Evolutionary conservation across 2,888 invertebrate genomes (phyloP).

Genomic region (Brachyptera risi): DNA sequence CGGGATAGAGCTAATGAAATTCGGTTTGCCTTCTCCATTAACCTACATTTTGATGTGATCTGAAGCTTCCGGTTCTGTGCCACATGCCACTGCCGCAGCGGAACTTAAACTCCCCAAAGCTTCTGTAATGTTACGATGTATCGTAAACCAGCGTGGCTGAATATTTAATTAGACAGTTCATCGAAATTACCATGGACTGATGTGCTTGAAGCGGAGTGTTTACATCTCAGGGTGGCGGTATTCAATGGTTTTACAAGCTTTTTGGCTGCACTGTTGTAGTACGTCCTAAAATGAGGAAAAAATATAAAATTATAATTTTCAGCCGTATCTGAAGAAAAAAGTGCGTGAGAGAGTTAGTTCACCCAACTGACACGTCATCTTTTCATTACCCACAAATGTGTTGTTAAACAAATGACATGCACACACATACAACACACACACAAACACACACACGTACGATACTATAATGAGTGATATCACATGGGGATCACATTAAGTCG

Average conservation of each 20-base stretch:
- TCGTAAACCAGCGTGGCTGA: constrained; percentile 2
- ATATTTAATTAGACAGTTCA: constrained; percentile 3
- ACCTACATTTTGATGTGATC: constrained; percentile 2
- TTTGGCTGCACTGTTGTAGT: no score
- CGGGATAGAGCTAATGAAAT: constrained; percentile 12
- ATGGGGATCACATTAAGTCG: no score
- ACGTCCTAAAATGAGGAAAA: no score
- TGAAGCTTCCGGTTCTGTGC: background rate
- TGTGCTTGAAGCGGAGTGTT: background rate
- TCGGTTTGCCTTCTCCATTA: background rate
- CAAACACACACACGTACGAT: no score
- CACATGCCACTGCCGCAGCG: background rate
- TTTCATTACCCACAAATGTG: constrained; percentile 2
- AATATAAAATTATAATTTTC: no score
- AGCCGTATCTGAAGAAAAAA: no score
- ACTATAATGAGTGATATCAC: background rate
- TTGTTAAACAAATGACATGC: background rate
- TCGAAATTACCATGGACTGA: background rate
- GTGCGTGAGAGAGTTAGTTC: no score
- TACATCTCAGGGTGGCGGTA: no score
- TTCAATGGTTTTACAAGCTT: no score
- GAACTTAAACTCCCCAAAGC: background rate
- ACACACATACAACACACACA: background rate
- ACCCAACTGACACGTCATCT: constrained; percentile 18
- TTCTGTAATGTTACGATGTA: background rate